phyloP scores from a whole-genome alignment of 2,888 invertebrate species.

The Lepas anatifera region DNA sequence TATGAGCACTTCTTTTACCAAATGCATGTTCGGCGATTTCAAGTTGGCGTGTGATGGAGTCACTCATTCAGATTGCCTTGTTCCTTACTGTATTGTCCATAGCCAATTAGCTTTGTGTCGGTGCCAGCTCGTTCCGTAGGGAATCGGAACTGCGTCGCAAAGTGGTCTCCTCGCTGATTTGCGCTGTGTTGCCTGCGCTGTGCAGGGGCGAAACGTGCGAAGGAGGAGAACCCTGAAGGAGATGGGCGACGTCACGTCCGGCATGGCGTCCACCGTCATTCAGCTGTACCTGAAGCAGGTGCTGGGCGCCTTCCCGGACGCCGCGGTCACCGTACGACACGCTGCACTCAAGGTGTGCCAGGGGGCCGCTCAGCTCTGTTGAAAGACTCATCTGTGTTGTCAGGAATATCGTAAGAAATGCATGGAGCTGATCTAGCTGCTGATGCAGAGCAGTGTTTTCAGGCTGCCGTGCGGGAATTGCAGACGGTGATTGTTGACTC shows the following conservation, averaged over 20 bases:
- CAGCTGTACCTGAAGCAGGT: conserved; percentile 92
- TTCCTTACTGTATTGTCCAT: too few species aligned
- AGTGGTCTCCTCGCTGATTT: too few species aligned
- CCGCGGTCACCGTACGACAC: conserved; percentile 66
- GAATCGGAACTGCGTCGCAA: too few species aligned
- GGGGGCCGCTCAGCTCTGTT: background rate
- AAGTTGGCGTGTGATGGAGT: too few species aligned
- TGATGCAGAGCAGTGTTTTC: background rate
- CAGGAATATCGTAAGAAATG: background rate
- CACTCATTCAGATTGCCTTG: too few species aligned
- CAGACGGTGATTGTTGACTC: too few species aligned
- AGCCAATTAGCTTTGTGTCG: too few species aligned
- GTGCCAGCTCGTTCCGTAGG: too few species aligned
- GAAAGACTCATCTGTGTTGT: background rate
- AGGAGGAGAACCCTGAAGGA: conserved; percentile 94
- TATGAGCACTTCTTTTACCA: too few species aligned
- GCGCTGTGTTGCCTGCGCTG: too few species aligned
- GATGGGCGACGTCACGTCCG: conserved; percentile 98
- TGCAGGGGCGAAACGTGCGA: conserved; percentile 83
- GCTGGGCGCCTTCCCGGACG: conserved; percentile 50
- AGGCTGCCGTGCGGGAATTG: too few species aligned
- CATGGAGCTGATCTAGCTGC: background rate
- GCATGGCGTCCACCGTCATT: conserved; percentile 96
- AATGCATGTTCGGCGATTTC: too few species aligned
- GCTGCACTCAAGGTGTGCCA: conserved; percentile 45